Conservation (phyloP, 2,113 vertebrate species). For the Toxotes jaculatrix region DNA sequence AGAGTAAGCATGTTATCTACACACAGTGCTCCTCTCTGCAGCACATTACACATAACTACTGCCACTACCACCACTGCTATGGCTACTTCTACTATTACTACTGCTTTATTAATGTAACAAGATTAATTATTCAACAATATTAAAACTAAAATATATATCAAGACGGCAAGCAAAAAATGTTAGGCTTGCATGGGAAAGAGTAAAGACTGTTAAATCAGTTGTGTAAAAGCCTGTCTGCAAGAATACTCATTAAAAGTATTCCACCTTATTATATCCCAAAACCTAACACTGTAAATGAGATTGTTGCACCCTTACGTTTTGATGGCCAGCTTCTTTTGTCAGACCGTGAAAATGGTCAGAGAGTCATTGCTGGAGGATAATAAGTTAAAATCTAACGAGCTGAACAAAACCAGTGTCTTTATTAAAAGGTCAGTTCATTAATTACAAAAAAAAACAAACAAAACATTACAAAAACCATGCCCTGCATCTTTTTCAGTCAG, state of each 20-base stretch:
- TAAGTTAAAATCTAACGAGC: not conserved
- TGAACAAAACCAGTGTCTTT: slow-evolving; percentile 11
- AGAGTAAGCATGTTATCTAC: slow-evolving; percentile 23
- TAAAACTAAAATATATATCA: not conserved
- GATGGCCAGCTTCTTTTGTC: no score
- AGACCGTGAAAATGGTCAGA: not conserved
- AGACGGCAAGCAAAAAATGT: not conserved
- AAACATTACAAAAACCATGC: not conserved
- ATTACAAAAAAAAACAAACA: not conserved
- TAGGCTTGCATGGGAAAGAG: not conserved
- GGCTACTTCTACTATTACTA: not conserved
- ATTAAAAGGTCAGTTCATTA: slow-evolving; percentile 6
- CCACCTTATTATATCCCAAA: not conserved
- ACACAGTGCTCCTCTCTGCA: not conserved
- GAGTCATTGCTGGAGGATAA: not conserved
- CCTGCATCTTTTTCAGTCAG: not conserved
- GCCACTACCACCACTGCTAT: not conserved
- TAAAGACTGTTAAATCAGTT: no score
- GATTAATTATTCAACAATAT: not conserved
- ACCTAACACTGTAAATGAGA: not conserved
- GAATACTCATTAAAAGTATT: not conserved
- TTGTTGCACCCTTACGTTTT: not conserved
- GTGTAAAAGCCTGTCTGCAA: not conserved
- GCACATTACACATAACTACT: not conserved
- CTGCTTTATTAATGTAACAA: not conserved